These are phyloP conservation scores for Cygnus olor DNA, from an alignment of 2,797 vertebrate species.

Conservation along the genomic window DNA sequence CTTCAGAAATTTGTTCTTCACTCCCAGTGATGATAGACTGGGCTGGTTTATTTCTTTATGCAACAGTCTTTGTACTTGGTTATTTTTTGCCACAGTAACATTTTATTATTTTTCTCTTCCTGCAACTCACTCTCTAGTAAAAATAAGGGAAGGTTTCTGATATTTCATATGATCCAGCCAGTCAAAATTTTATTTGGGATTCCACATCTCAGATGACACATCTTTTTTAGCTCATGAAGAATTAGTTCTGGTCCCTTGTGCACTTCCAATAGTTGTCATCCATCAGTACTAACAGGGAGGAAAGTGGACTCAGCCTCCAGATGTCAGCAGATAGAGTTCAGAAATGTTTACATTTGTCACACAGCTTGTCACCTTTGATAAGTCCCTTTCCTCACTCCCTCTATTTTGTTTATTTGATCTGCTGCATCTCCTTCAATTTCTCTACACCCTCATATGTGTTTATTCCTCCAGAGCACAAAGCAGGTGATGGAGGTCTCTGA, in stretches of 20 bases:
- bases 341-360: background rate
- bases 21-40: background rate
- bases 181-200: background rate
- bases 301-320: background rate
- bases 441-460: background rate
- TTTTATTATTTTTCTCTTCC: background rate
- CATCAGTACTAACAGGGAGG: background rate
- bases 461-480: background rate
- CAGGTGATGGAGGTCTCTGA: background rate
- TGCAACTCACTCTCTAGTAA: background rate
- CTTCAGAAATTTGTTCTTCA: slow-evolving; percentile 27
- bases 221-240: background rate
- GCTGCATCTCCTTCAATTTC: background rate
- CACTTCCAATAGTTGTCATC: background rate
- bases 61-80: background rate
- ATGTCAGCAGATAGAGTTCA: background rate
- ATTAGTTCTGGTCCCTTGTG: background rate
- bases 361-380: background rate
- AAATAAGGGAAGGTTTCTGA: background rate
- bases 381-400: background rate
- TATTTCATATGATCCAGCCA: background rate
- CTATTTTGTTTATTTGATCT: background rate
- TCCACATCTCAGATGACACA: background rate
- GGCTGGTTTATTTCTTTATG: slow-evolving; percentile 38
- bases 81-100: slow-evolving; percentile 38